Base-by-base conservation (phyloP, 2,797 vertebrate species). In the Echeneis naucrates region DNA sequence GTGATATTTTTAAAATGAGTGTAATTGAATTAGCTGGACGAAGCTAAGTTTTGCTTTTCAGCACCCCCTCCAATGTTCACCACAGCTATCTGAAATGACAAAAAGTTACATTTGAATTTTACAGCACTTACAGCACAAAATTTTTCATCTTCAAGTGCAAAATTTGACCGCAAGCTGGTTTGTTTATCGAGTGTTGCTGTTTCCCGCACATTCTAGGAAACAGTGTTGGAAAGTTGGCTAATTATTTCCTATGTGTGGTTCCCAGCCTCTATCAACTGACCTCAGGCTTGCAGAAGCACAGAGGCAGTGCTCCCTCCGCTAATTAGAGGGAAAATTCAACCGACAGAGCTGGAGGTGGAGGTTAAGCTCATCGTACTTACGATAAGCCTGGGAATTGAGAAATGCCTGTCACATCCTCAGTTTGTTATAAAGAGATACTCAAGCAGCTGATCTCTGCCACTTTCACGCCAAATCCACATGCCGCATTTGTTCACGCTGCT, bases 291-390 rank as follows among this genome's bases (percentile, higher is more conserved):
- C 13, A 72, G 82, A 75, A 52, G 80, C 78, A 17, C 75, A 38
- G 68, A 72, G 73, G 55, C 70, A 48, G 73, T 66, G 71, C 79
- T 50, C 65, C 68, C 77, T 72, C 61, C 2, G 59, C 82, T 93
- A 90, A 94, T 94, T 90, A 92, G 83, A 73, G 65, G 77, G 77
- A 80, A 78, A 84, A 77, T 56, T 85, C 72, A 66, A 77, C 78
- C 76, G 26, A 38, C 84, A 23, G 82, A 67, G 84, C 68, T 51
- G 56, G 80, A 75, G 83, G 85, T 86, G 80, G 85, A 81, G 89
- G 89, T 89, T 88, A 91, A 93, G 83, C 89, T 83, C 87, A 58
- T 76, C 80, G 44, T 73, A 58, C 75, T 84, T 59, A 67, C 21
- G 77, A 88, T 93, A 92, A 92, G 86, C 82, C 81, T 35, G 72